These are phyloP conservation scores for Synaphobranchus kaupii DNA, from an alignment of 2,797 vertebrate species.

Conservation along the genomic window DNA sequence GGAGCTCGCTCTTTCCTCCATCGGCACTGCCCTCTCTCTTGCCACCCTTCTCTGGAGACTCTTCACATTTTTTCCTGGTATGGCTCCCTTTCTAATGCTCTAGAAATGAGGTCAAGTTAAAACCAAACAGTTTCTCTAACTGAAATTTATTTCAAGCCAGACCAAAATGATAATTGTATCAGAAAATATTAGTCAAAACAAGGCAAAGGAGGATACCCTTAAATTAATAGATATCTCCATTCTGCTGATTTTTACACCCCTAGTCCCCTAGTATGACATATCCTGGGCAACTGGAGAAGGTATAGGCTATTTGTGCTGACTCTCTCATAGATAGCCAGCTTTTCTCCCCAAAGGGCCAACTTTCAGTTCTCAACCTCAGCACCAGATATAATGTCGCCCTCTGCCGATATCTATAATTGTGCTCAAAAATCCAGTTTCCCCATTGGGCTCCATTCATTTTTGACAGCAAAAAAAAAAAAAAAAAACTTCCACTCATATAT, in stretches of 20 bases:
- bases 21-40: constrained; percentile 71
- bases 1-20: constrained; percentile 67
- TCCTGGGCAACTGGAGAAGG: not conserved
- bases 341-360: too few species aligned
- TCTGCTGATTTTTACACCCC: not conserved
- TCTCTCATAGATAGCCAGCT: not conserved
- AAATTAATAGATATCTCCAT: not conserved
- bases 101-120: constrained; percentile 37
- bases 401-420: too few species aligned
- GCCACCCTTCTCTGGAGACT: constrained; percentile 70
- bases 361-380: too few species aligned
- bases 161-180: not conserved
- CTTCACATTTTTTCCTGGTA: constrained; percentile 73
- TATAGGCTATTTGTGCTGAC: not conserved
- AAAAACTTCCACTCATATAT: too few species aligned
- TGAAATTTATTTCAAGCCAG: not conserved
- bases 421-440: too few species aligned
- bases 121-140: not conserved
- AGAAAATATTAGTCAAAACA: not conserved
- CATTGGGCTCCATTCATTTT: too few species aligned
- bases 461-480: too few species aligned
- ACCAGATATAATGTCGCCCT: too few species aligned
- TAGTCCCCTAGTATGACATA: not conserved
- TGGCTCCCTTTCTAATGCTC: constrained; percentile 24
- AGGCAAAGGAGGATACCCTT: not conserved